Base-by-base conservation (phyloP, 2,113 vertebrate genomes). In the Delphinus delphis region DNA sequence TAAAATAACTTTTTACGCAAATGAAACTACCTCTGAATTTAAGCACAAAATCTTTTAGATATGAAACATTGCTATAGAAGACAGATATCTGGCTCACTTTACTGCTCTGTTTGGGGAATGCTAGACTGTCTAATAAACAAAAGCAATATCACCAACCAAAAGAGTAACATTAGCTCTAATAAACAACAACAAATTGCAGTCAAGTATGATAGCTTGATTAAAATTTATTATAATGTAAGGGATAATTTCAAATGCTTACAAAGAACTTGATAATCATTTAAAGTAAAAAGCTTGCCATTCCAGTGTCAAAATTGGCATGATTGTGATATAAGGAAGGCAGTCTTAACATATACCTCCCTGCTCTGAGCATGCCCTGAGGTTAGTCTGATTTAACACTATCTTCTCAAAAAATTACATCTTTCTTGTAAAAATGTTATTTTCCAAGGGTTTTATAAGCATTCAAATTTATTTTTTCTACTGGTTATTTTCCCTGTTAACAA, bases 401-500 rank as follows among this genome's bases (percentile, higher is more conserved):
- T 71, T 96, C 53, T 67, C 62, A 95, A 92, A 92, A 96, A 92
- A 90, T 63, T 63, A 36, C 33, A 33, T 36, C 15, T 12, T 60
- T 76, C n/a, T 68, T 15, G 36, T 77, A 18, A 8, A 26, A 86
- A 74, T 1, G 0, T 77, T 67, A 84, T 38, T 81, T 81, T 90
- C 2, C 8, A n/a, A 81, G 36, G 6, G 0, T 67, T 86, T 92
- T 67, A 15, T 73, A 93, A 88, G 4, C 15, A 76, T 31, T 96
- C 31, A 92, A 1, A 47, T 65, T 71, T 70, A 10, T 62, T 62
- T 71, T 90, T 79, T 50, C 26, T 65, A 3, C n/a, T 83, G 70
- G 6, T 10, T 90, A 36, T 79, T 92, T 38, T 62, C 50, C 2
- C 9, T 65, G 5, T 65, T 92, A 58, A 76, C 55, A 94, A 89